Conservation (phyloP, 2,113 vertebrate genomes). For the Nerophis ophidion region DNA sequence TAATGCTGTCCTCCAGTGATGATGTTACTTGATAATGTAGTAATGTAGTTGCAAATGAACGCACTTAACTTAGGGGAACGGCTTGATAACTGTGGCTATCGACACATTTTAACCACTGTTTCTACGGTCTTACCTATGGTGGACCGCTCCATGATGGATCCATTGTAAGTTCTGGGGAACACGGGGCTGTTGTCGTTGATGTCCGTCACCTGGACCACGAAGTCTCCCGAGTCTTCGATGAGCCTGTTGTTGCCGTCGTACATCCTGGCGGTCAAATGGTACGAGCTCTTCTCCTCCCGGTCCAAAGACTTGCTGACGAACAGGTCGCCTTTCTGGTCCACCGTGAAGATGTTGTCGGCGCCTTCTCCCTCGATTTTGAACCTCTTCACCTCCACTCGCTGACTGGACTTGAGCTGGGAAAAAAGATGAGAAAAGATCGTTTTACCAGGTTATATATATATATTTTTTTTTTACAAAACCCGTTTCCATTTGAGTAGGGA, state of each 20-base stretch:
- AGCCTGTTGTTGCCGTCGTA: slow-evolving; percentile 63
- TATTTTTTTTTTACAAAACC: no score
- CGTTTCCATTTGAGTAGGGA: no score
- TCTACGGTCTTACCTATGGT: slow-evolving; percentile 61
- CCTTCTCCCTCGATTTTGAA: slow-evolving; percentile 80
- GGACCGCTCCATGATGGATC: slow-evolving; percentile 83
- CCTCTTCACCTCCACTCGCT: slow-evolving; percentile 46
- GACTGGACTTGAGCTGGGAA: slow-evolving; percentile 77
- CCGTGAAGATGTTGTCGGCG: slow-evolving; percentile 76
- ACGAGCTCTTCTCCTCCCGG: slow-evolving; percentile 78
- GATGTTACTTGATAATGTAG: no score
- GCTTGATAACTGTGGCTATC: no score
- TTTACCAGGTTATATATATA: background rate
- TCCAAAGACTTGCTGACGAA: slow-evolving; percentile 77
- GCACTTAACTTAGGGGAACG: no score
- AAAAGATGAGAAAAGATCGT: background rate
- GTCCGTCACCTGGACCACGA: slow-evolving; percentile 81
- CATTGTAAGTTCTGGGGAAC: slow-evolving; percentile 75
- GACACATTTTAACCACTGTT: background rate
- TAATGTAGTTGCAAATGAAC: no score
- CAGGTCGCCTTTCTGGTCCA: slow-evolving; percentile 77
- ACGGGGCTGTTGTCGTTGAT: slow-evolving; percentile 87
- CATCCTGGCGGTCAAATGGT: slow-evolving; percentile 76
- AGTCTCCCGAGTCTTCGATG: slow-evolving; percentile 76
- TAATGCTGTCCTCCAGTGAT: no score